These are phyloP conservation scores for Turritopsis dohrnii DNA, from an alignment of 30 jellyfish, hydroid and myxozoan genomes.

Conservation along the genomic window DNA sequence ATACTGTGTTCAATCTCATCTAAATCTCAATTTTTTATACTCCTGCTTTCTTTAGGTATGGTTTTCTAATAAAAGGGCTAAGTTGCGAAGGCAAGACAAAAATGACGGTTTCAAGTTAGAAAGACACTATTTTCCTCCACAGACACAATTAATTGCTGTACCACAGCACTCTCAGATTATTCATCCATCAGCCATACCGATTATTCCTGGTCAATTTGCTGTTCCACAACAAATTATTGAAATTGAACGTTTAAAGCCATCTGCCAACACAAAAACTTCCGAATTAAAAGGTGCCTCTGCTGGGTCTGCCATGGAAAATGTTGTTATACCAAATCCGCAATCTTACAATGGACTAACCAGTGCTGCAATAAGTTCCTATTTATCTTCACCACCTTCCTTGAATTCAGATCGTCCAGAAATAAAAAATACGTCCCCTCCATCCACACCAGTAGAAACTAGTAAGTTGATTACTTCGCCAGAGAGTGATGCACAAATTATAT, in stretches of 20 bases:
- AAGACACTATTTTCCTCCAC: background rate
- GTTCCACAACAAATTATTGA: slow-evolving; percentile 1
- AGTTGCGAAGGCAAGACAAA: slow-evolving; percentile 86
- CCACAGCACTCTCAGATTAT: slow-evolving; percentile 19
- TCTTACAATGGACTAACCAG: background rate
- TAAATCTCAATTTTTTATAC: background rate
- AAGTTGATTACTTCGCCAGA: background rate
- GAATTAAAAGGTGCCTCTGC: background rate
- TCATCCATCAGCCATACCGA: slow-evolving; percentile 24
- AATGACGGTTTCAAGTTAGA: slow-evolving; percentile 10
- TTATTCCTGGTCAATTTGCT: slow-evolving; percentile 12
- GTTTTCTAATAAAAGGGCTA: slow-evolving; percentile 96
- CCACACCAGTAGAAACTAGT: slow-evolving; percentile 8
- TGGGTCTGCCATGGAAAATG: background rate
- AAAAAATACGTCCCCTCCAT: background rate
- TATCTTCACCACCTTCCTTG: background rate
- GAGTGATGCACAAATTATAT: background rate
- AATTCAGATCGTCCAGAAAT: background rate
- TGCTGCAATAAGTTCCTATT: background rate
- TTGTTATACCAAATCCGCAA: background rate
- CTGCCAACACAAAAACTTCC: background rate
- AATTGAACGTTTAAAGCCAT: background rate
- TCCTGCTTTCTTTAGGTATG: slow-evolving; percentile 59
- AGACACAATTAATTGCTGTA: slow-evolving; percentile 6
- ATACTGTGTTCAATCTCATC: too few species aligned